These are phyloP conservation scores for Synanceia verrucosa DNA, from an alignment of 2,797 vertebrate genomes.

Conservation along the genomic window DNA sequence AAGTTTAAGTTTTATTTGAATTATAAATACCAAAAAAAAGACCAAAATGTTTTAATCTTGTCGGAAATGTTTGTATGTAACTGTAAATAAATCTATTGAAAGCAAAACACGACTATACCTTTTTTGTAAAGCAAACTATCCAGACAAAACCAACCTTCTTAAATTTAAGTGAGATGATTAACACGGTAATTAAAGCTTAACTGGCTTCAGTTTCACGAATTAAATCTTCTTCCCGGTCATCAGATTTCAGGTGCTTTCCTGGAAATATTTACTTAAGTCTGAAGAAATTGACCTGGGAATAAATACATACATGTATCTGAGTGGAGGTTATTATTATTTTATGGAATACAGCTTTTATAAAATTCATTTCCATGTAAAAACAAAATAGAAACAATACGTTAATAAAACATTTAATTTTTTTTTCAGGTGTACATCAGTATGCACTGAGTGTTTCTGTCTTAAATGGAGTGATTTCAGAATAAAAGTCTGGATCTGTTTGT, in stretches of 20 bases:
- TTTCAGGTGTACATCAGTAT: not conserved
- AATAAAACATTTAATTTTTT: not conserved
- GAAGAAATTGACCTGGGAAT: no score
- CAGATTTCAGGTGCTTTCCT: not conserved
- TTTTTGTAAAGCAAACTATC: not conserved
- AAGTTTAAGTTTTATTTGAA: not conserved
- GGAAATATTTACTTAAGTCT: no score
- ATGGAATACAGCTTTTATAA: no score
- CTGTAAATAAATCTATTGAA: conserved; percentile 2
- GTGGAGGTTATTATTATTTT: no score
- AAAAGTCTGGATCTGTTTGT: not conserved
- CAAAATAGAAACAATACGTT: no score
- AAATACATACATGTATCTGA: no score
- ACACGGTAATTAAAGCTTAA: not conserved
- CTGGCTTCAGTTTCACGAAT: not conserved
- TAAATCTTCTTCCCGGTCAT: not conserved
- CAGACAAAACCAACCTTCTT: not conserved
- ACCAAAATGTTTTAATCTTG: conserved; percentile 29
- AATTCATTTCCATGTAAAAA: not conserved
- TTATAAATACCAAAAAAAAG: not conserved
- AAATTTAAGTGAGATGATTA: not conserved
- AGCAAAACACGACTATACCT: accelerated
- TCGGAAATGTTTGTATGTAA: conserved; percentile 3
- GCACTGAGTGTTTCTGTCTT: not conserved
- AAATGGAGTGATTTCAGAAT: not conserved